A percentile compares a stretch with the other conserved stretches of the same genome.
phyloP scores from a whole-genome alignment of 2,888 invertebrate genomes.

The Agonopterix subpropinquella region DNA sequence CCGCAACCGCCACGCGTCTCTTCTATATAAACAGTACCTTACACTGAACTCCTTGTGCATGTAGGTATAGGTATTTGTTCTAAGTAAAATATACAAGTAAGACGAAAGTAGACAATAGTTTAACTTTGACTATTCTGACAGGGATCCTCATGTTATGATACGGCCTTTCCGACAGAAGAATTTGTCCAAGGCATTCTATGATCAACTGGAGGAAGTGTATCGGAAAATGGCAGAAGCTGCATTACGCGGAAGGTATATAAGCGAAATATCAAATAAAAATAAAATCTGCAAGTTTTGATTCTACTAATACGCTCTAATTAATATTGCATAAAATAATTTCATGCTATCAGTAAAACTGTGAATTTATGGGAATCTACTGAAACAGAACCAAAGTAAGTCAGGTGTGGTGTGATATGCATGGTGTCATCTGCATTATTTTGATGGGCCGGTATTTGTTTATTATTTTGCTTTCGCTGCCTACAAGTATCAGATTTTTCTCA shows the following conservation, averaged over 20 bases:
- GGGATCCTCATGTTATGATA: slow-evolving; percentile 60
- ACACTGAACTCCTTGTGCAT: no score
- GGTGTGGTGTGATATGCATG: background rate
- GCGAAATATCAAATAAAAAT: background rate
- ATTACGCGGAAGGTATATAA: slow-evolving; percentile 70
- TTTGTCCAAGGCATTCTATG: slow-evolving; percentile 72
- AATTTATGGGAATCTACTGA: slow-evolving; percentile 53
- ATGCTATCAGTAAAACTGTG: slow-evolving; percentile 57
- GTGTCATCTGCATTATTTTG: no score
- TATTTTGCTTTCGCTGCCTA: no score
- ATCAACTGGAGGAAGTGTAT: slow-evolving; percentile 73
- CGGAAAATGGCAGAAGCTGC: slow-evolving; percentile 76
- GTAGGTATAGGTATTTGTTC: no score
- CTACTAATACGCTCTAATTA: no score
- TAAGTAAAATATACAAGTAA: no score
- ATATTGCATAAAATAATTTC: slow-evolving; percentile 19
- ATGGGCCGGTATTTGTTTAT: no score
- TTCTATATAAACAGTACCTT: no score
- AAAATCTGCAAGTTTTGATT: no score
- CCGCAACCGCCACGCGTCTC: no score
- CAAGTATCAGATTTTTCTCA: no score
- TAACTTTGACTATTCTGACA: slow-evolving; percentile 14
- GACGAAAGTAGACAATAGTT: no score
- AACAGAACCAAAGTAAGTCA: slow-evolving; percentile 36
- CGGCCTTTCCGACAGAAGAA: slow-evolving; percentile 79